phyloP scores from a whole-genome alignment of 2,888 invertebrate species.

The Liodrosophila aerea region DNA sequence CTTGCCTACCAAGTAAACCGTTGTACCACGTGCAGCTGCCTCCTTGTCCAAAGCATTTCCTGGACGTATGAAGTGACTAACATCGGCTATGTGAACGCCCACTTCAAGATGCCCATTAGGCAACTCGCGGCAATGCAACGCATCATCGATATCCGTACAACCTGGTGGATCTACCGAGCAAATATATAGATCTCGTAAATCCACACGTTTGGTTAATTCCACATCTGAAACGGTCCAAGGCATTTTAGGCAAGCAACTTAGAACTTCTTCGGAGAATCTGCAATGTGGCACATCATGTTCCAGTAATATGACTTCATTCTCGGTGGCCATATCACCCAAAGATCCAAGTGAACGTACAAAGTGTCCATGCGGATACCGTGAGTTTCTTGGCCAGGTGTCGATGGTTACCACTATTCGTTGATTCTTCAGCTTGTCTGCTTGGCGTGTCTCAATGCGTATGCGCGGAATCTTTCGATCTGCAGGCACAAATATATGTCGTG shows the following conservation, averaged over 20 bases:
- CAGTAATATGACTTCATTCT: constrained; percentile 96
- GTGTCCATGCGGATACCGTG: constrained; percentile 96
- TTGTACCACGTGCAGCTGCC: constrained; percentile 96
- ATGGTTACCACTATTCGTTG: constrained; percentile 97
- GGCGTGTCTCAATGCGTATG: constrained; percentile 97
- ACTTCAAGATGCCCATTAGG: constrained; percentile 90
- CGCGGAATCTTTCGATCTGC: constrained; percentile 97
- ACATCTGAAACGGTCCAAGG: constrained; percentile 94
- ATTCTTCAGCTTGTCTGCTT: constrained; percentile 89
- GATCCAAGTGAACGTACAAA: constrained; percentile 96
- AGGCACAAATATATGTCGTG: constrained; percentile 94
- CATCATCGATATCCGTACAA: constrained; percentile 99
- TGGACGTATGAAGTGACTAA: constrained; percentile 97
- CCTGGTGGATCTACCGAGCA: constrained; percentile 99
- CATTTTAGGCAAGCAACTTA: constrained; percentile 93
- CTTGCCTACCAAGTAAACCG: constrained; percentile 97
- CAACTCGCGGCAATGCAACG: constrained; percentile 92
- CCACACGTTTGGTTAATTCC: constrained; percentile 90
- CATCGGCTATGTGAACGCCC: constrained; percentile 99
- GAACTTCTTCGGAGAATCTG: constrained; percentile 96
- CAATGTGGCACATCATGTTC: constrained; percentile 99
- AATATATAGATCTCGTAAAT: constrained; percentile 92
- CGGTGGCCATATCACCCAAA: constrained; percentile 96
- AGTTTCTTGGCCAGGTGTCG: constrained; percentile 97
- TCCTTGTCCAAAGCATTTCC: constrained; percentile 95